These are phyloP conservation scores for Ctenodactylus gundi DNA, from an alignment of 2,113 vertebrate species.

Conservation along the genomic window DNA sequence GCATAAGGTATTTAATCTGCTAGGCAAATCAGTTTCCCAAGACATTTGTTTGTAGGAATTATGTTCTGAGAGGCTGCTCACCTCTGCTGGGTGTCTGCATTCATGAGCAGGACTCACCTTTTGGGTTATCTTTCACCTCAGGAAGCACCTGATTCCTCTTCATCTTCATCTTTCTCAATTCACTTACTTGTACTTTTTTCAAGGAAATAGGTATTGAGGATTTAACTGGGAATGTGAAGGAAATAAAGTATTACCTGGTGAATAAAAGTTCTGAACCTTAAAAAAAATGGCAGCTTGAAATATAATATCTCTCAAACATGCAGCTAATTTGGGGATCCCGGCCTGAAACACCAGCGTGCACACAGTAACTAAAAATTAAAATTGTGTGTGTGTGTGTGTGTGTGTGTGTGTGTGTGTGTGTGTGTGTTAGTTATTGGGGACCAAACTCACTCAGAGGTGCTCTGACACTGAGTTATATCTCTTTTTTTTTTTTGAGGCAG, in stretches of 20 bases:
- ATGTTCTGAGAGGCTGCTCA: background rate
- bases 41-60: background rate
- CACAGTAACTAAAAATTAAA: background rate
- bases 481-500: no score
- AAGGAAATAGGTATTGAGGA: background rate
- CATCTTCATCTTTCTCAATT: slow-evolving; percentile 12
- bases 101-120: background rate
- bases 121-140: background rate
- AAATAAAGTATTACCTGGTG: background rate
- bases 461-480: no score
- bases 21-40: background rate
- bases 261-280: slow-evolving; percentile 3
- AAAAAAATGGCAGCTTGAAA: background rate
- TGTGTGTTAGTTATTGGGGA: no score
- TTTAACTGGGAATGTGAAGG: background rate
- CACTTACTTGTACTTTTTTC: background rate
- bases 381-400: no score
- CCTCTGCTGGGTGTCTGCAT: background rate
- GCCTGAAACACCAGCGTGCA: background rate
- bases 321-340: background rate
- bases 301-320: background rate
- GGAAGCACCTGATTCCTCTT: background rate
- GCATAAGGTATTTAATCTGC: background rate
- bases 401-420: no score
- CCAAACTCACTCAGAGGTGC: no score